These are phyloP conservation scores for Diadegma fenestrale DNA, from an alignment of 2,888 invertebrate species.

Conservation along the genomic window DNA sequence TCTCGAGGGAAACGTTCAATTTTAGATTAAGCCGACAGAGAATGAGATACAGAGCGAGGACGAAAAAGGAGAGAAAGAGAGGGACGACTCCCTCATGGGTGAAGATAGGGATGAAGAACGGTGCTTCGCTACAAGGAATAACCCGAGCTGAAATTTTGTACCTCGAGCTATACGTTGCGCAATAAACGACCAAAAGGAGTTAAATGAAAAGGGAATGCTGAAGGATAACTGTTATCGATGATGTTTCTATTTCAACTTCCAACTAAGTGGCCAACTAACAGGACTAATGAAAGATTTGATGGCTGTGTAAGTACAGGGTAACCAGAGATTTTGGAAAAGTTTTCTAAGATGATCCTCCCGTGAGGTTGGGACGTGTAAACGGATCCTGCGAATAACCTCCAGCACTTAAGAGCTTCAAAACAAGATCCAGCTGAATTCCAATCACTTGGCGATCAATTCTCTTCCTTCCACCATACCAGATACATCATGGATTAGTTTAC, in stretches of 20 bases:
- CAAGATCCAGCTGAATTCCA: conserved; percentile 7
- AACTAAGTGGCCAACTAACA: neutral
- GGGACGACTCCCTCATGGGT: conserved; percentile 14
- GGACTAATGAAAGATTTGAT: neutral
- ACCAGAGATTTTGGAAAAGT: neutral
- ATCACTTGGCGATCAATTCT: conserved; percentile 9
- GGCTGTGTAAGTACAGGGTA: neutral
- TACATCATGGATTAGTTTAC: conserved; percentile 14
- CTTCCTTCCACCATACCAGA: conserved; percentile 45
- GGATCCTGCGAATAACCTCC: conserved; percentile 4
- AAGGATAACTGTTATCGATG: neutral
- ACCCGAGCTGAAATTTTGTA: conserved; percentile 46
- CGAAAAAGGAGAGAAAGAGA: conserved; percentile 21
- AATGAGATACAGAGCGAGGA: conserved; percentile 62
- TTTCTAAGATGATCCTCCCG: neutral
- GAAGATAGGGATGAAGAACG: conserved; percentile 56
- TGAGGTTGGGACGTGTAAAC: neutral
- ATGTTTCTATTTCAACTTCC: neutral
- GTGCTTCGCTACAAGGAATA: conserved; percentile 50
- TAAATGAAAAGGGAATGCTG: conserved; percentile 3
- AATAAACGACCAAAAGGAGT: conserved; percentile 25
- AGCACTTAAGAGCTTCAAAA: conserved; percentile 7
- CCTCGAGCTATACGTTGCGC: conserved; percentile 36
- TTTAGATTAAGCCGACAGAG: conserved; percentile 76
- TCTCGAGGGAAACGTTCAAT: conserved; percentile 80